Evolutionary conservation across 2,113 vertebrate species (phyloP), one percentile per base, ranked within the genome.

Genomic region (Dasypus novemcinctus): DNA sequence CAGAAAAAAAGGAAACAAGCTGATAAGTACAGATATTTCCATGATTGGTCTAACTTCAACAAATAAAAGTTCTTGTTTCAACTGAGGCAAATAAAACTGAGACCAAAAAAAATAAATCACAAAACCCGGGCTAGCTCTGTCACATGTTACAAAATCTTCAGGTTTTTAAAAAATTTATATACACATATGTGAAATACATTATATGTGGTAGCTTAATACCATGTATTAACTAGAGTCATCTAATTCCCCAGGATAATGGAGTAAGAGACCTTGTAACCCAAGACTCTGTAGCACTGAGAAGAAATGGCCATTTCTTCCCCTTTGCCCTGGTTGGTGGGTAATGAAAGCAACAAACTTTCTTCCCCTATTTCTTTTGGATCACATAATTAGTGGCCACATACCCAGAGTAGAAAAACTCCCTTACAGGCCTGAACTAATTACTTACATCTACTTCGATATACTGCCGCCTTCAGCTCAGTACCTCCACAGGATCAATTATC

Each of bases 291-390:
- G 41, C 86, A 36, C 8, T 12, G 41, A 75, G 38, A 21, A 31
- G 31, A 43, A 41, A 54, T 8, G 36, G n/a, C 9, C 23, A 0
- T 2, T 0, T 15, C 52, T 0, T 2, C 29, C 29, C 20, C 4
- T 7, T 14, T 7, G 14, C 68, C 25, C 66, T 41, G 23, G 4
- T 25, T 20, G 23, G 57, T 1, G 23, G 71, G 41, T 18, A 64
- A 18, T 7, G 41, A 49, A 38, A 64, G 80, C 57, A 38, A 23
- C 11, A 23, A 6, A 9, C 57, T 31, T 46, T 25, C 36, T 57
- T 80, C n/a, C 29, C 41, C 57, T 21, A 5, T 18, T 29, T 33
- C 21, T 33, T 66, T 31, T 14, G 38, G 8, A 49, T 20, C 49
- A 36, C 7, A 15, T 74, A 27, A 38, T 29, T 10, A 74, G 29